Conservation (phyloP, 2,888 invertebrate genomes). For the Brenthis ino region DNA sequence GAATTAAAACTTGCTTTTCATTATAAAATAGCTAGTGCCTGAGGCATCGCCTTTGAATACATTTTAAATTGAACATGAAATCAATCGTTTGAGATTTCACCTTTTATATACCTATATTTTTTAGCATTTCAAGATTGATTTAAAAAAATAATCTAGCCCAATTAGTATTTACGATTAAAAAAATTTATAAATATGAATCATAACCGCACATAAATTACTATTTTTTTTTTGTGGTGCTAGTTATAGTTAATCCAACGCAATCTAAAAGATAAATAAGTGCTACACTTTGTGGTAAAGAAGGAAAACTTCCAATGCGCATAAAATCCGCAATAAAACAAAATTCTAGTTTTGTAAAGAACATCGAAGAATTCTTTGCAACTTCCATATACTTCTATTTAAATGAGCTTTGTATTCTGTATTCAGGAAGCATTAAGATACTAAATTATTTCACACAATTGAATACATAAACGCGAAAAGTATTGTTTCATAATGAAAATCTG, state of each 20-base stretch:
- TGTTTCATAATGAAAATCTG: not conserved
- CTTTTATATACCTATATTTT: too few relatives aligned
- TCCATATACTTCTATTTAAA: slow-evolving; percentile 19
- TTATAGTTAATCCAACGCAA: not conserved
- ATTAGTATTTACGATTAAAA: too few relatives aligned
- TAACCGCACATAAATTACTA: too few relatives aligned
- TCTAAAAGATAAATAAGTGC: slow-evolving; percentile 6
- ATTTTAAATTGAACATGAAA: too few relatives aligned
- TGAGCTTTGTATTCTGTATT: slow-evolving; percentile 12
- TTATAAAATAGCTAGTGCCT: too few relatives aligned
- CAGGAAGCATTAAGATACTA: slow-evolving; percentile 19
- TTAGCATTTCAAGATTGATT: too few relatives aligned
- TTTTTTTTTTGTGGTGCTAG: too few relatives aligned
- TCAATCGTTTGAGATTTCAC: too few relatives aligned
- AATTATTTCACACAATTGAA: slow-evolving; percentile 20
- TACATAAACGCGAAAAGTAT: slow-evolving; percentile 14
- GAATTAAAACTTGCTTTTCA: not conserved
- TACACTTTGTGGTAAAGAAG: slow-evolving; percentile 14
- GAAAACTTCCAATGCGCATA: slow-evolving; percentile 39
- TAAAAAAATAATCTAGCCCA: too few relatives aligned
- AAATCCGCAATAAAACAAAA: slow-evolving; percentile 27
- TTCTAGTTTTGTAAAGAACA: slow-evolving; percentile 21
- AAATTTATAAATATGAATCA: too few relatives aligned
- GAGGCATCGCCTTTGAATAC: too few relatives aligned
- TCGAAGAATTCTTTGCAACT: slow-evolving; percentile 18